Evolutionary conservation across 1,140 invertebrate species (phyloP).

Genomic region (Ceratosolen solmsi): DNA sequence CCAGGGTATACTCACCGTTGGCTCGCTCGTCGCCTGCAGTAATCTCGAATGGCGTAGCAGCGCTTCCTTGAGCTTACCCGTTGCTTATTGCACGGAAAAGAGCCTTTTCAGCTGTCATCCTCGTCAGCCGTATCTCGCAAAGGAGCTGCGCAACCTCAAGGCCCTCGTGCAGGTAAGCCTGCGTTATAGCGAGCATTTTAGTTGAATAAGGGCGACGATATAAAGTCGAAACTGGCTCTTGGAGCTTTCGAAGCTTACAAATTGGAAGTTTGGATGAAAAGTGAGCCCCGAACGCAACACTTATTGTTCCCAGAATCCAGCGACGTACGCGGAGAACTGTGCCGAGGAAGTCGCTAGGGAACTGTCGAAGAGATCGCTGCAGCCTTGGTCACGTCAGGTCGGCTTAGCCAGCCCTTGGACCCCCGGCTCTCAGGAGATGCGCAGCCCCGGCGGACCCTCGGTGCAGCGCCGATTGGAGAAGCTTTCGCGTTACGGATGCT

Average conservation of each 20-base stretch:
- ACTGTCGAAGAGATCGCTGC: conserved; percentile 62
- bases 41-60: conserved; percentile 77
- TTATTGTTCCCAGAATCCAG: conserved; percentile 60
- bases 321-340: conserved; percentile 57
- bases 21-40: conserved; percentile 75
- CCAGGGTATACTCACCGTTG: conserved; percentile 75
- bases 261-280: too few relatives aligned
- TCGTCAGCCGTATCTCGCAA: conserved; percentile 61
- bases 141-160: conserved; percentile 59
- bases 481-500: conserved; percentile 57
- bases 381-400: conserved; percentile 28
- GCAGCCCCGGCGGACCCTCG: conserved; percentile 48
- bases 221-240: too few relatives aligned
- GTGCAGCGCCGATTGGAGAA: conserved; percentile 60
- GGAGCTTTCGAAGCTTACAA: too few relatives aligned
- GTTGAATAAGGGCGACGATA: neutral
- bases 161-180: conserved; percentile 27
- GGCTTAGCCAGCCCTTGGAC: conserved; percentile 43
- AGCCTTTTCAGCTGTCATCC: conserved; percentile 70
- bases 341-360: conserved; percentile 59
- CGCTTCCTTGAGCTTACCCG: conserved; percentile 64
- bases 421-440: conserved; percentile 43
- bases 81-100: conserved; percentile 69
- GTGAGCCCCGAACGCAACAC: neutral
- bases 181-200: neutral